Evolutionary conservation across 2,888 invertebrate genomes (phyloP), one percentile per base, ranked within the genome.

Genomic region (Tipula lateralis): DNA sequence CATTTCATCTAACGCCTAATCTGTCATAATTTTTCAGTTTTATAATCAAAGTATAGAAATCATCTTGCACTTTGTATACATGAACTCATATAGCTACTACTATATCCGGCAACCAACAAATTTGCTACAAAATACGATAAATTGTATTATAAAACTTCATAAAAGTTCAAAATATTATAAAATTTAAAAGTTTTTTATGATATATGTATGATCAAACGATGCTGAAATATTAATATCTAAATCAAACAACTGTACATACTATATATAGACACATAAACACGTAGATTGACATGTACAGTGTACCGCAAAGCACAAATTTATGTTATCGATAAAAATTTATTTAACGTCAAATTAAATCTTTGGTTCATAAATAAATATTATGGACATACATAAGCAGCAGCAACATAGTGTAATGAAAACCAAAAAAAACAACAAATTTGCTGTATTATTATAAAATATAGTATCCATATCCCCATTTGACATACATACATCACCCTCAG

Each of bases 291-390:
- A 39, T 13, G 13, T 39, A 39, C 12, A 3, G 16, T 24, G n/a
- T 9, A 66, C 24, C 24, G 24, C 66, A 66, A 19, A 66, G 24
- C 66, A 66, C 66, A 66, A 66, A 66, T 66, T 66, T 66, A 66
- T 66, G 12, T 24, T 24, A 66, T 66, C 66, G 66, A 66, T 66
- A 66, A 66, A 66, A 66, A 66, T 66, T 66, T 66, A 66, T 66
- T 66, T 66, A 66, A 66, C 66, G 66, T 66, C 66, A 66, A 66
- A 66, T 66, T 66, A 66, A 66, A 66, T 66, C 66, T 19, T 66
- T 66, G 66, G 66, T 66, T 66, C 66, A 66, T 66, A 66, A 66
- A 66, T 66, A 66, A 66, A 66, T 24, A 66, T 66, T 66, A 66
- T 66, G 66, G 19, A 66, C 66, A 24, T 66, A 39, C 7, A 32